Base-by-base conservation (phyloP, 2,888 invertebrate genomes). In the Campoplex nolae region DNA sequence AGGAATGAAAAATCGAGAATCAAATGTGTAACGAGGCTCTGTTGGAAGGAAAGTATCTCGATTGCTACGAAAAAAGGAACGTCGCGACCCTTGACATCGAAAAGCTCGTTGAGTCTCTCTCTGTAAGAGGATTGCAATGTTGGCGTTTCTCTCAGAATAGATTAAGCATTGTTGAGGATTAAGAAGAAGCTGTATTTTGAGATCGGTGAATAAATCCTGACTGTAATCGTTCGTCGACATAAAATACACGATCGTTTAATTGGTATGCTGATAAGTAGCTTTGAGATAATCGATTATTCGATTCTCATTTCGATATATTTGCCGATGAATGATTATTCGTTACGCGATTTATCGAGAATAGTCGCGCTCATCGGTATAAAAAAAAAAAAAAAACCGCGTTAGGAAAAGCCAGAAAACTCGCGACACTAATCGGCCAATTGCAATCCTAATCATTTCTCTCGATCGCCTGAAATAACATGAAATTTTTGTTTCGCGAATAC, bases 1-100 rank as follows among this genome's bases (percentile, higher is more conserved):
- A 62, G 62, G 90, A 91, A 93, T 92, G 89, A 84, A 90, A 92
- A 92, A 92, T 91, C 90, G 87, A 90, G 84, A 68, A 90, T 35
- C 32, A 48, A 38, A 67, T 23, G 56, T 73, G 35, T 70, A 62
- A 81, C 65, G 74, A 68, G 71, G 77, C 45, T 1, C 38, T 23
- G 11, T 38, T 54, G 42, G 28, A 65, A 9, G 13, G 11, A n/a
- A 71, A 45, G 32, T 23, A 0, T 70, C 74, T 18, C 54, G 35
- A 38, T 18, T 45, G 23, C 45, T 48, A 67, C 70, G 77, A 42
- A 42, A 28, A 62, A 42, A 84, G 82, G 85, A 84, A 85, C 85
- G 85, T 77, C 87, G 85, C 79, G 84, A 87, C 78, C 85, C 79
- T 81, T 81, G 86, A 88, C 71, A 78, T 77, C 67, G 45, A 77